phyloP scores from a whole-genome alignment of 2,113 vertebrate species.

The Myxocyprinus asiaticus region DNA sequence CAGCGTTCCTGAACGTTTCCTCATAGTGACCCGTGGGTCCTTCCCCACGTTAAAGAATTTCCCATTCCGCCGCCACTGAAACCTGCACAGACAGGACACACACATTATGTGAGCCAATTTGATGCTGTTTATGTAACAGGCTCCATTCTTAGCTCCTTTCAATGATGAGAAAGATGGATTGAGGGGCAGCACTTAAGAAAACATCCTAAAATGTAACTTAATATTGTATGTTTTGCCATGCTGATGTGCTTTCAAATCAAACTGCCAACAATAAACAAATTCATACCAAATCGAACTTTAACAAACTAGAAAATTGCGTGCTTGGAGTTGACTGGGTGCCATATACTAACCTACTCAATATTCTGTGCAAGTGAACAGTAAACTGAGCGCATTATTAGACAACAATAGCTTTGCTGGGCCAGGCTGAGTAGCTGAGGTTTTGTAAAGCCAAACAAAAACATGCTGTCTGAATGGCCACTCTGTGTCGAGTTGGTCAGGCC shows the following conservation, averaged over 20 bases:
- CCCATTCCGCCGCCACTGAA: constrained; percentile 89
- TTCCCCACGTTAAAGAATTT: constrained; percentile 92
- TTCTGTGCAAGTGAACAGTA: constrained; percentile 65
- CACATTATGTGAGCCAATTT: neutral
- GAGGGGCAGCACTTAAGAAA: neutral
- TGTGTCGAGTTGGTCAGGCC: constrained; percentile 61
- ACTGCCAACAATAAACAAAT: neutral
- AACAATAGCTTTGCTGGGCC: constrained; percentile 59
- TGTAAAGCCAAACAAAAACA: constrained; percentile 66
- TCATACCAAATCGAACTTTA: neutral
- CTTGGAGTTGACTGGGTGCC: constrained; percentile 1
- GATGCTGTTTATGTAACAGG: neutral
- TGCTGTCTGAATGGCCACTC: constrained; percentile 51
- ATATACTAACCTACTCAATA: constrained; percentile 57
- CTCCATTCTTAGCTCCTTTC: neutral
- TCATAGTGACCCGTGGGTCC: constrained; percentile 86
- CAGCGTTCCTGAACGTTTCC: constrained; percentile 86
- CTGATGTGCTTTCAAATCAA: too few species aligned
- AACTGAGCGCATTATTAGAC: constrained; percentile 58
- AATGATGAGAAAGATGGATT: constrained; percentile 1
- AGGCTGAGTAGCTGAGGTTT: constrained; percentile 49
- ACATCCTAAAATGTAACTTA: neutral
- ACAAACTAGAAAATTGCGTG: neutral
- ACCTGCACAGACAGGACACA: constrained; percentile 70
- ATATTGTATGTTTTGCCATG: neutral